Percentiles rank a stretch among this genome's conserved stretches.
Evolutionary conservation across 2,888 invertebrate genomes (phyloP).

Genomic region (Listrodromus nycthemerus): DNA sequence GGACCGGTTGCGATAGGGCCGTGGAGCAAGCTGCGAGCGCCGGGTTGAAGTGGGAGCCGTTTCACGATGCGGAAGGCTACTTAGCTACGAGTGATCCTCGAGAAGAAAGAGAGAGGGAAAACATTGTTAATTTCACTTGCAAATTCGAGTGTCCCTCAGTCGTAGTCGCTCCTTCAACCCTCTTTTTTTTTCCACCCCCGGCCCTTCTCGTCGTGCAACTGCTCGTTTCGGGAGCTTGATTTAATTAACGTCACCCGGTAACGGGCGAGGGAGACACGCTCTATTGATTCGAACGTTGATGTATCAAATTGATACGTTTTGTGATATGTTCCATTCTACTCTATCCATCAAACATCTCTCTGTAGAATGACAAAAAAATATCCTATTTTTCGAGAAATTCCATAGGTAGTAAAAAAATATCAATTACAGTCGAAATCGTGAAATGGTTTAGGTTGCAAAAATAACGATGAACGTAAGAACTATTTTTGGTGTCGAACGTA

Average conservation of each 20-base stretch:
- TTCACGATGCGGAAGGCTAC: slow-evolving; percentile 72
- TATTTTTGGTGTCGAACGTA: background rate
- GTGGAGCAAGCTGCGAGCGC: slow-evolving; percentile 44
- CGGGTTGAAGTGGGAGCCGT: slow-evolving; percentile 75
- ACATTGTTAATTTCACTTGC: slow-evolving; percentile 81
- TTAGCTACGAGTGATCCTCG: slow-evolving; percentile 78
- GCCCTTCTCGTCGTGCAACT: slow-evolving; percentile 60
- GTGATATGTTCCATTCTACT: slow-evolving; percentile 18
- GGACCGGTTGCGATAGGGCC: background rate
- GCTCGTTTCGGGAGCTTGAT: slow-evolving; percentile 76
- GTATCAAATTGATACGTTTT: slow-evolving; percentile 52
- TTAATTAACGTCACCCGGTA: slow-evolving; percentile 75
- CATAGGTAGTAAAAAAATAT: background rate
- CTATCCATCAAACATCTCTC: background rate
- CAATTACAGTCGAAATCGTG: background rate
- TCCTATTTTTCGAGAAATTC: background rate
- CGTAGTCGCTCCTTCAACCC: slow-evolving; percentile 35
- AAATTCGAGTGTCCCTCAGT: slow-evolving; percentile 75
- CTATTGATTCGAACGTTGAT: slow-evolving; percentile 61
- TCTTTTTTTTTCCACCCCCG: slow-evolving; percentile 42
- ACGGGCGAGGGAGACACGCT: slow-evolving; percentile 42
- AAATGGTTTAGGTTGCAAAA: background rate
- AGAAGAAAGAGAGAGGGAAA: slow-evolving; percentile 76
- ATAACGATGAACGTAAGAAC: background rate
- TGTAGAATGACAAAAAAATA: background rate